phyloP scores from a whole-genome alignment of 2,888 invertebrate species.

The Thalpophila matura region DNA sequence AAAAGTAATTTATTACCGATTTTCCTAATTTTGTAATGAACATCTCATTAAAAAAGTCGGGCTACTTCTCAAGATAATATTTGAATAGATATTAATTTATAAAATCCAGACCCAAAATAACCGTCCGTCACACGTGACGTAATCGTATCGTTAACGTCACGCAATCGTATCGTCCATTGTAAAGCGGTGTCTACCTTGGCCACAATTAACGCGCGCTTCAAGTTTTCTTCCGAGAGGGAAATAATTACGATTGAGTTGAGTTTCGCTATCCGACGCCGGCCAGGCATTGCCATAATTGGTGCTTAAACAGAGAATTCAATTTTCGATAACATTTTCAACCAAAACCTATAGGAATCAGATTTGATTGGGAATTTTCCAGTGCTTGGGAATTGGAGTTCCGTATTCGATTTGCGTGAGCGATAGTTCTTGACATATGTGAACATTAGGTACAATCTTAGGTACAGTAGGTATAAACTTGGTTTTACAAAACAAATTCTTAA shows the following conservation, averaged over 20 bases:
- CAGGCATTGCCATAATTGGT: slow-evolving; percentile 77
- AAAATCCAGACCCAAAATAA: no score
- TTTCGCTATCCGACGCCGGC: slow-evolving; percentile 79
- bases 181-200: slow-evolving; percentile 56
- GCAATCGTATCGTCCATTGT: slow-evolving; percentile 40
- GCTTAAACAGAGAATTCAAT: slow-evolving; percentile 83
- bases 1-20: no score
- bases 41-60: no score
- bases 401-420: slow-evolving; percentile 12
- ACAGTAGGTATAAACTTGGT: slow-evolving; percentile 9
- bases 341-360: slow-evolving; percentile 51
- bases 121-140: no score
- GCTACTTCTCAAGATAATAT: no score
- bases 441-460: slow-evolving; percentile 15
- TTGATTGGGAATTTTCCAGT: slow-evolving; percentile 35
- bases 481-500: slow-evolving; percentile 13
- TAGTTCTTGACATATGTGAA: not conserved
- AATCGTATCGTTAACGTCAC: slow-evolving; percentile 45
- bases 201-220: slow-evolving; percentile 81
- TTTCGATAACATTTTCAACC: slow-evolving; percentile 59
- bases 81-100: no score
- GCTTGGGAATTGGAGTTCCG: slow-evolving; percentile 19
- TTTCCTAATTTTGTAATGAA: no score
- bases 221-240: slow-evolving; percentile 84
- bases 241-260: slow-evolving; percentile 87